phyloP scores from a whole-genome alignment of 2,113 vertebrate species.

The Nyctereutes procyonoides region DNA sequence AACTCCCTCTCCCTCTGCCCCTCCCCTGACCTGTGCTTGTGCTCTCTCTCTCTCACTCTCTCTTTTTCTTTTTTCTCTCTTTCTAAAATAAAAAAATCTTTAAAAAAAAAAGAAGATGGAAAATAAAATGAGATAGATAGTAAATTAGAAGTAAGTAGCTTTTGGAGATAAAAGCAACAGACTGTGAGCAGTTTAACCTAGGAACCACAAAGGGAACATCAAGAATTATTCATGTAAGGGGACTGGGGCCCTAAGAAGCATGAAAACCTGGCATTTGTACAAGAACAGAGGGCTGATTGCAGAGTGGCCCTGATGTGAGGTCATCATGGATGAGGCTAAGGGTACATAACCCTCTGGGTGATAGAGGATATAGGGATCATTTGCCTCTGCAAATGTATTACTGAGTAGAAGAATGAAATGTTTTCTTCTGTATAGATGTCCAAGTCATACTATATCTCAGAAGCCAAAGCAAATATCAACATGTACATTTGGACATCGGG shows the following conservation, averaged over 20 bases:
- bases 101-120: not conserved
- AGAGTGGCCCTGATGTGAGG: not conserved
- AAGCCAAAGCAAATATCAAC: not conserved
- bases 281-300: not conserved
- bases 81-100: not conserved
- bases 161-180: not conserved
- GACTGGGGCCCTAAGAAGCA: not conserved
- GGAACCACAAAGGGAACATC: not conserved
- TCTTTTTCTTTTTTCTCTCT: not conserved
- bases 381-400: not conserved
- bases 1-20: not conserved
- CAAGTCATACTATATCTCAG: not conserved
- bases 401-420: not conserved
- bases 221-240: not conserved
- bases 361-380: not conserved
- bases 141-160: not conserved
- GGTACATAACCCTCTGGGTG: not conserved
- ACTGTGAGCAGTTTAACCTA: not conserved
- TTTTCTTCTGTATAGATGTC: constrained; percentile 1
- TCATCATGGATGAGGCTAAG: not conserved
- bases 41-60: not conserved
- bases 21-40: not conserved
- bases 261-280: not conserved
- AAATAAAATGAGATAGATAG: not conserved
- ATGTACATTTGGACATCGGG: not conserved